phyloP scores from a whole-genome alignment of 1,140 invertebrate genomes.

The Glossosoma conforme region DNA sequence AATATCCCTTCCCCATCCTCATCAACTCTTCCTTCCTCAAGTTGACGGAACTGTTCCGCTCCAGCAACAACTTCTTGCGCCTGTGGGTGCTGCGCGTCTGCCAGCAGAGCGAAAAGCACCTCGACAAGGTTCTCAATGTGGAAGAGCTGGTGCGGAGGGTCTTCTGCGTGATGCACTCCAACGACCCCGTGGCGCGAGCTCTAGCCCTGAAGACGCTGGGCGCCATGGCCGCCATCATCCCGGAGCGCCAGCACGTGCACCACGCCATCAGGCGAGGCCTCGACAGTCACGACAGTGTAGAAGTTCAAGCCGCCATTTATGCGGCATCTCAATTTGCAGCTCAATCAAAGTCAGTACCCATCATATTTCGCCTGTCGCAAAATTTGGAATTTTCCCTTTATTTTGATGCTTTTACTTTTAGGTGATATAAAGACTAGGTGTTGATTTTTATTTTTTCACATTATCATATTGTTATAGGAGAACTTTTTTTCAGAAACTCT shows the following conservation, averaged over 20 bases:
- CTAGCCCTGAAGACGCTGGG: slow-evolving; percentile 86
- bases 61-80: slow-evolving; percentile 87
- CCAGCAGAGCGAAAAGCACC: slow-evolving; percentile 92
- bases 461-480: too few species aligned
- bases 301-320: slow-evolving; percentile 94
- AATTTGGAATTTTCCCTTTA: too few species aligned
- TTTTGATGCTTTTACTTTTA: too few species aligned
- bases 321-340: slow-evolving; percentile 89
- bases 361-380: too few species aligned
- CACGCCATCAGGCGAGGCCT: slow-evolving; percentile 87
- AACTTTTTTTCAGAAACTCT: too few species aligned
- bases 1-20: slow-evolving; percentile 95
- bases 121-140: slow-evolving; percentile 94
- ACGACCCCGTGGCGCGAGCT: slow-evolving; percentile 91
- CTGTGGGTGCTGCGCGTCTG: slow-evolving; percentile 91
- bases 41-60: slow-evolving; percentile 89
- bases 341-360: slow-evolving; percentile 69
- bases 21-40: slow-evolving; percentile 96
- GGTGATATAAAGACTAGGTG: too few species aligned
- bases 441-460: too few species aligned
- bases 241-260: slow-evolving; percentile 91
- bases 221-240: slow-evolving; percentile 87
- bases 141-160: slow-evolving; percentile 92
- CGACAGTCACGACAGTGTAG: slow-evolving; percentile 91
- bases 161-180: slow-evolving; percentile 94